These are phyloP conservation scores for Chionomys nivalis DNA, from an alignment of 2,113 vertebrate genomes.

Conservation along the genomic window DNA sequence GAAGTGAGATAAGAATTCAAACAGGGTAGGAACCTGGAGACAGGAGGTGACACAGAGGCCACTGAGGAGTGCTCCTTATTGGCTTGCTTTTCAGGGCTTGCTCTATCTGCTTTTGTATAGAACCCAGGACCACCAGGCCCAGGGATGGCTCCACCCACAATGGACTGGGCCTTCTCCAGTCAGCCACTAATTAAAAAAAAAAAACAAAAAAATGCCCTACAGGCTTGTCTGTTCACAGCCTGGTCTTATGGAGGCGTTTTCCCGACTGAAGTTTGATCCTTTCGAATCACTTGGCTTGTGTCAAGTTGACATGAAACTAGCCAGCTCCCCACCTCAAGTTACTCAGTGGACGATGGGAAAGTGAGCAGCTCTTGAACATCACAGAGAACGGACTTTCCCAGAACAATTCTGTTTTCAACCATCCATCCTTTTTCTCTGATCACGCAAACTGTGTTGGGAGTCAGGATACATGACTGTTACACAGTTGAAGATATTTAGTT, in stretches of 20 bases:
- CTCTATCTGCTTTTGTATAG: background rate
- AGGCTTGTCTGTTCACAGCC: background rate
- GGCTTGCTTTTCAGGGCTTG: background rate
- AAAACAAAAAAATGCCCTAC: background rate
- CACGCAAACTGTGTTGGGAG: background rate
- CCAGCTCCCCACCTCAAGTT: background rate
- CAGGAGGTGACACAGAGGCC: background rate
- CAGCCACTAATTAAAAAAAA: background rate
- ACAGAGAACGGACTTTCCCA: background rate
- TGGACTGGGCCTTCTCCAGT: background rate
- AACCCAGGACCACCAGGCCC: background rate
- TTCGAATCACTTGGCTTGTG: background rate
- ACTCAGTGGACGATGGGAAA: background rate
- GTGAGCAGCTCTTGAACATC: background rate
- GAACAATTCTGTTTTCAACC: slow-evolving; percentile 18
- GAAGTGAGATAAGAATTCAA: background rate
- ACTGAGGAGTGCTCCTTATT: background rate
- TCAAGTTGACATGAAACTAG: background rate
- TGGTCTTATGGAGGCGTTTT: background rate
- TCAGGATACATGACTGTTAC: background rate
- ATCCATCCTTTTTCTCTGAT: background rate
- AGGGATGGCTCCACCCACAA: background rate
- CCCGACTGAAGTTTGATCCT: background rate
- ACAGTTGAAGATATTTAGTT: slow-evolving; percentile 34
- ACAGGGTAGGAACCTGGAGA: background rate